These are phyloP conservation scores for Drosophila antonietae DNA, from an alignment of 2,888 invertebrate species.

Conservation along the genomic window DNA sequence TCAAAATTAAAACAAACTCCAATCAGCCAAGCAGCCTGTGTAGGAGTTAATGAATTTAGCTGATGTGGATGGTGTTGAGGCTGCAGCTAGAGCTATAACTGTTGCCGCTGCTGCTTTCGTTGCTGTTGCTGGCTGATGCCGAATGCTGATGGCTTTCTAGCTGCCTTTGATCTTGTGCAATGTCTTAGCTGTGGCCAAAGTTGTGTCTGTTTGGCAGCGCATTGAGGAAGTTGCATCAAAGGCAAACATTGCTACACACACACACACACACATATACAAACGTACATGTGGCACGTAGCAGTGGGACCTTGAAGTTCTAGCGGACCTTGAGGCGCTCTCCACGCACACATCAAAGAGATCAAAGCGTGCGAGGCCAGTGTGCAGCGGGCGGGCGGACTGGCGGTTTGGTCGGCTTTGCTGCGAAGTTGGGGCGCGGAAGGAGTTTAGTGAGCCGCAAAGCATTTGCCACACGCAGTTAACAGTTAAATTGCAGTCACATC, in stretches of 20 bases:
- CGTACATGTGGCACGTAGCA: constrained; percentile 37
- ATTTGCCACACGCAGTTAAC: constrained; percentile 63
- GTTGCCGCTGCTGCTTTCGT: constrained; percentile 15
- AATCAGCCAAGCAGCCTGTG: constrained; percentile 23
- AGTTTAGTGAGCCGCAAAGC: constrained; percentile 36
- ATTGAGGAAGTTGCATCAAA: constrained; percentile 79
- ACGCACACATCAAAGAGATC: constrained; percentile 67
- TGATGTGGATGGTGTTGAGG: constrained; percentile 13
- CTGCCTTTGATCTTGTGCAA: constrained; percentile 72
- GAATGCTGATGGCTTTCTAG: constrained; percentile 58
- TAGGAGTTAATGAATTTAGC: constrained; percentile 34
- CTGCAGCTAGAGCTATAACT: constrained; percentile 15
- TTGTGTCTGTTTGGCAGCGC: constrained; percentile 67
- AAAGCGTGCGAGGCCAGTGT: constrained; percentile 37
- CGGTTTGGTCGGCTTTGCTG: not conserved
- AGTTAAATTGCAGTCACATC: constrained; percentile 66
- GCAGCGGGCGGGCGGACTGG: not conserved
- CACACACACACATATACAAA: constrained; percentile 10
- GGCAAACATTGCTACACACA: constrained; percentile 61
- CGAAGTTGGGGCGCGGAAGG: not conserved
- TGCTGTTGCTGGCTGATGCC: constrained; percentile 13
- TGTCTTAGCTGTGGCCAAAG: constrained; percentile 53
- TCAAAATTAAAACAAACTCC: constrained; percentile 79
- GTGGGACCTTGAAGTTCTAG: constrained; percentile 74
- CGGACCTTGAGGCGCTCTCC: constrained; percentile 71